Evolutionary conservation across 2,888 invertebrate species (phyloP).

Genomic region (Machimus rusticus): DNA sequence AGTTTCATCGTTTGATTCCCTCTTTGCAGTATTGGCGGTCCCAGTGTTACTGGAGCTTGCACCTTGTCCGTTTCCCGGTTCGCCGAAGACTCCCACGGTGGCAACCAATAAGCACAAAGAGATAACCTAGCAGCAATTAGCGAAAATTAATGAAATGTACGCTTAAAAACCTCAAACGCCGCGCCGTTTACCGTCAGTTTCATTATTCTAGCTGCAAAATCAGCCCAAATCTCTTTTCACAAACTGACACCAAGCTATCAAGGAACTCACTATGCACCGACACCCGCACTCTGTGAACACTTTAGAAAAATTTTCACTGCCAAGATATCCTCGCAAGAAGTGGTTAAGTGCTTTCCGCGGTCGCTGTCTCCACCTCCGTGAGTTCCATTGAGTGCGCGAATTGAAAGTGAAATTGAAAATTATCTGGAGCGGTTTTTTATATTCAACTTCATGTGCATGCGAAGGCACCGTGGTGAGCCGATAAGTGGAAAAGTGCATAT

Average conservation of each 20-base stretch:
- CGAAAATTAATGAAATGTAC: background rate
- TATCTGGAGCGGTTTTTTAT: conserved; percentile 45
- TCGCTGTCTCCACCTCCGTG: background rate
- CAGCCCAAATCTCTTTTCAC: background rate
- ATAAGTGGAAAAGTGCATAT: background rate
- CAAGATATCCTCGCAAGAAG: background rate
- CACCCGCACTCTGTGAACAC: background rate
- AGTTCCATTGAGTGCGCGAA: conserved; percentile 33
- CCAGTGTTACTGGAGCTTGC: background rate
- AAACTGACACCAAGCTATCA: background rate
- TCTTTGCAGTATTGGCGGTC: background rate
- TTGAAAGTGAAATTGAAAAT: conserved; percentile 47
- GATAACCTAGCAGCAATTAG: background rate
- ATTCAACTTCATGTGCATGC: background rate
- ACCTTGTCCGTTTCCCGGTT: background rate
- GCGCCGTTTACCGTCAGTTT: background rate
- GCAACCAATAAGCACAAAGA: background rate
- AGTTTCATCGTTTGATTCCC: background rate
- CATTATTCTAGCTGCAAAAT: conserved; percentile 11
- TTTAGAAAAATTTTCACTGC: background rate
- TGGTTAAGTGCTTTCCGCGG: background rate
- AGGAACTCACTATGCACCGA: background rate
- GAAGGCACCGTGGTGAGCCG: background rate
- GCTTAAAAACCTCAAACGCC: background rate
- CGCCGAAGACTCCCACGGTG: background rate